Evolutionary conservation across 2,797 vertebrate species (phyloP).

Genomic region (Mormyrops boulengeri): DNA sequence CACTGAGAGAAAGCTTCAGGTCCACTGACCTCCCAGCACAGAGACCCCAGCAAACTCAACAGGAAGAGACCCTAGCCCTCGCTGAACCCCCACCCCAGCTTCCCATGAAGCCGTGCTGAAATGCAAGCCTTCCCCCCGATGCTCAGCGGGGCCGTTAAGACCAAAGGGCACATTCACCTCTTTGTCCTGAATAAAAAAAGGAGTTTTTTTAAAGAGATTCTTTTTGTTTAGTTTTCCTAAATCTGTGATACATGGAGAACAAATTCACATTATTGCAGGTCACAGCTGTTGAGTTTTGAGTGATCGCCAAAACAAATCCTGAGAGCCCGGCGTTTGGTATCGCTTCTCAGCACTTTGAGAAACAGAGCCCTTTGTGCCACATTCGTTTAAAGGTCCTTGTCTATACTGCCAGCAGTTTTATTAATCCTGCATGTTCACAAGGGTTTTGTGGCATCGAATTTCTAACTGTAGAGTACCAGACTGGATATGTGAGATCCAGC

Average conservation of each 20-base stretch:
- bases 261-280: background rate
- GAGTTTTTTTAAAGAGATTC: background rate
- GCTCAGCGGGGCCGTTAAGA: background rate
- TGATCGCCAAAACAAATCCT: background rate
- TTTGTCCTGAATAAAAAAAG: background rate
- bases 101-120: background rate
- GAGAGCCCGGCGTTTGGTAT: background rate
- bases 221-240: slow-evolving; percentile 12
- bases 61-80: background rate
- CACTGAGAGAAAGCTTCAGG: background rate
- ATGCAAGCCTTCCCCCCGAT: background rate
- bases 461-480: background rate
- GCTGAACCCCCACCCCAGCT: background rate
- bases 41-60: background rate
- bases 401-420: background rate
- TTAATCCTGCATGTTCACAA: slow-evolving; percentile 10
- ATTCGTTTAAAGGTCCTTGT: background rate
- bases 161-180: background rate
- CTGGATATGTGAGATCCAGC: slow-evolving; percentile 14
- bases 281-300: background rate
- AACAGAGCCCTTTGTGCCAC: background rate
- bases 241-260: background rate
- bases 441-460: background rate
- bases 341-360: background rate
- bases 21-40: background rate